phyloP scores from a whole-genome alignment of 2,888 invertebrate genomes.

The Phyllotreta cruciferae region DNA sequence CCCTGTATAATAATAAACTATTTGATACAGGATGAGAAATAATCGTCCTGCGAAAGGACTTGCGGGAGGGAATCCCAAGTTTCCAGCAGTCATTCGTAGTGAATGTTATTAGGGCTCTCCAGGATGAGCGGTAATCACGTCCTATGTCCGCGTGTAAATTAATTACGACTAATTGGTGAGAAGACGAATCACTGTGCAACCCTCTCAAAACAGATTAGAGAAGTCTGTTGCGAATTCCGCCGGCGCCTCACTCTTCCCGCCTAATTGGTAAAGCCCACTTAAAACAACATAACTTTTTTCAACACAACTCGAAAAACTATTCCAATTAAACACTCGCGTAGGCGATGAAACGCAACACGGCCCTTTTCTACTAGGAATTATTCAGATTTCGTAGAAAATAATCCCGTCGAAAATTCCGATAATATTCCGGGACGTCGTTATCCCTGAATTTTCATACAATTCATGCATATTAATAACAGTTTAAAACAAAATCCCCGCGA shows the following conservation, averaged over 20 bases:
- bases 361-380: slow-evolving; percentile 5
- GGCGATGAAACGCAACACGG: background rate
- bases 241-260: background rate
- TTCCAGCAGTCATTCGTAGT: background rate
- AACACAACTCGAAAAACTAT: no score
- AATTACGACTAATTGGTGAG: slow-evolving; percentile 47
- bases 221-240: slow-evolving; percentile 19
- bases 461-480: slow-evolving; percentile 31
- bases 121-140: slow-evolving; percentile 36
- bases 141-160: slow-evolving; percentile 40
- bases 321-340: background rate
- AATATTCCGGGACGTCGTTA: slow-evolving; percentile 12
- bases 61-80: slow-evolving; percentile 8
- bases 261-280: no score
- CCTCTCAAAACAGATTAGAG: slow-evolving; percentile 36
- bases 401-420: slow-evolving; percentile 23
- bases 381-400: slow-evolving; percentile 23
- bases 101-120: background rate
- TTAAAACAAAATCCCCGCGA: slow-evolving; percentile 29
- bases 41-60: background rate
- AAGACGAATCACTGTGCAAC: slow-evolving; percentile 37
- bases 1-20: no score
- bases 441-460: slow-evolving; percentile 27
- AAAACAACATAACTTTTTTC: no score
- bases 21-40: no score